A percentile compares a stretch with the other conserved stretches of the same genome.
phyloP scores from a whole-genome alignment of 2,888 invertebrate species.

The Spisula subtruncata region DNA sequence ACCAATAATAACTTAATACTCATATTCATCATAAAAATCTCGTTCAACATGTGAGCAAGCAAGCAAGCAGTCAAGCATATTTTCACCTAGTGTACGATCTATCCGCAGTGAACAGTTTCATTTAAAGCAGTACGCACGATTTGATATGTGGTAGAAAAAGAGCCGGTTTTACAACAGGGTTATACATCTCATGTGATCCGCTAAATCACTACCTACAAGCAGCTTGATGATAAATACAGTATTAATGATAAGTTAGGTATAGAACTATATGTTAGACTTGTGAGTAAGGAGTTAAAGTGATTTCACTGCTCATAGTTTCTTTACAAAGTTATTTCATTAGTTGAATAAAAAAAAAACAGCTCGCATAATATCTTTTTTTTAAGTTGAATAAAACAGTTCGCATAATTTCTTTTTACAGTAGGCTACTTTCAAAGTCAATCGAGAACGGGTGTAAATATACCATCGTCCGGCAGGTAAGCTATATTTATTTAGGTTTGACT shows the following conservation, averaged over 20 bases:
- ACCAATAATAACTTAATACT: not conserved
- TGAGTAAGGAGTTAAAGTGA: not conserved
- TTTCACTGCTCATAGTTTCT: too few species aligned
- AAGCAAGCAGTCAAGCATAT: constrained; percentile 3
- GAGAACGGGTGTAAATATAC: too few species aligned
- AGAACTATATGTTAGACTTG: not conserved
- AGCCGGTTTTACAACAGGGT: not conserved
- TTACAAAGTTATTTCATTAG: too few species aligned
- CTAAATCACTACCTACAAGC: not conserved
- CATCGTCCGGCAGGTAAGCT: too few species aligned
- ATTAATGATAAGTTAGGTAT: not conserved
- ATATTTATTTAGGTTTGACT: too few species aligned
- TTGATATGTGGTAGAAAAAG: constrained; percentile 27
- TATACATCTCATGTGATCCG: constrained; percentile 11
- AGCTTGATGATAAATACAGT: not conserved
- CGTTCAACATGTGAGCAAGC: not conserved
- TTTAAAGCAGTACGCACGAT: constrained; percentile 20
- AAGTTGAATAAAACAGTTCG: too few species aligned
- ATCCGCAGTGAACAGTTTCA: not conserved
- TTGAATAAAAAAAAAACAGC: too few species aligned
- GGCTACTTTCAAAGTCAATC: too few species aligned
- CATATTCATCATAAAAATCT: not conserved
- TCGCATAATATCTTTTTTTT: too few species aligned
- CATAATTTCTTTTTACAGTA: too few species aligned
- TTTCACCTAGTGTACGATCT: not conserved